Evolutionary conservation across 2,797 vertebrate species (phyloP).

Genomic region (Siniperca undulata): DNA sequence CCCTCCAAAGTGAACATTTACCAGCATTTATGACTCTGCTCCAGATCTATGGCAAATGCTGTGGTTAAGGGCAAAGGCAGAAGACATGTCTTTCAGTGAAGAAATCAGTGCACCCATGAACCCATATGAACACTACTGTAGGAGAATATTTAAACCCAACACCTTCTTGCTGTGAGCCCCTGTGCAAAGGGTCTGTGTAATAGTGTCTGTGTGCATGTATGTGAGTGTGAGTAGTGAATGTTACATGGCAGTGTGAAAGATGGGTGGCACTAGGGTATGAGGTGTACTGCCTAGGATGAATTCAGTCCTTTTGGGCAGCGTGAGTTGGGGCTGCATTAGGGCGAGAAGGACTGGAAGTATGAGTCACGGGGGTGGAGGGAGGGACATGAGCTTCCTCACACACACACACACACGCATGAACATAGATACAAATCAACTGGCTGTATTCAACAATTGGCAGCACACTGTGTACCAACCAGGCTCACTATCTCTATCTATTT

Average conservation of each 20-base stretch:
- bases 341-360: slow-evolving; percentile 35
- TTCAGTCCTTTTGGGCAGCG: slow-evolving; percentile 37
- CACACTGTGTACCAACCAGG: slow-evolving; percentile 45
- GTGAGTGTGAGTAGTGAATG: neutral
- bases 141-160: slow-evolving; percentile 2
- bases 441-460: slow-evolving; percentile 39
- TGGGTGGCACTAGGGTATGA: slow-evolving; percentile 32
- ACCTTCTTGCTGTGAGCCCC: neutral
- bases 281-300: slow-evolving; percentile 42
- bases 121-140: neutral
- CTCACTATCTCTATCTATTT: slow-evolving; percentile 51
- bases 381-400: neutral
- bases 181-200: neutral
- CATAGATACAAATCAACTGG: slow-evolving; percentile 36
- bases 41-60: too few species aligned
- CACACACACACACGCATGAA: slow-evolving; percentile 1
- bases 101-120: neutral
- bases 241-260: slow-evolving; percentile 28
- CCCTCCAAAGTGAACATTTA: neutral
- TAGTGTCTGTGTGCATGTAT: neutral
- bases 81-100: neutral
- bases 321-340: slow-evolving; percentile 31
- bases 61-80: neutral
- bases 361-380: neutral
- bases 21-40: neutral